Evolutionary conservation across 2,797 vertebrate genomes (phyloP).

Genomic region (Cirrhinus mrigala): DNA sequence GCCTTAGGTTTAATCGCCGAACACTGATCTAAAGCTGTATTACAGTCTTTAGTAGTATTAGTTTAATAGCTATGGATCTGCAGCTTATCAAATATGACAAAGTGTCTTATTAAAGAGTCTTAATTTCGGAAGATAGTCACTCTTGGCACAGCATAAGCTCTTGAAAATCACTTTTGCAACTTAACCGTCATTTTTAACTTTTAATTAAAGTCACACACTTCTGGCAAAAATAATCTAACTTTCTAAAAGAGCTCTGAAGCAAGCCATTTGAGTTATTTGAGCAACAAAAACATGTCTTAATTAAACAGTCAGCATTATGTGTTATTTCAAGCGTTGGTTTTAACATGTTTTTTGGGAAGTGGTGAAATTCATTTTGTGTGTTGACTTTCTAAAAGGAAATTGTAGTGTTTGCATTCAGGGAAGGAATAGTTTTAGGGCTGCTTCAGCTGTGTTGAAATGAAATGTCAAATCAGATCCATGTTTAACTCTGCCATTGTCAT

Average conservation of each 20-base stretch:
- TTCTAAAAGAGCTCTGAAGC: slow-evolving; percentile 4
- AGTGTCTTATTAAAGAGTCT: slow-evolving; percentile 44
- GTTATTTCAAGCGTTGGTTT: background rate
- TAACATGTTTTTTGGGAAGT: background rate
- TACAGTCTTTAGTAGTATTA: slow-evolving; percentile 29
- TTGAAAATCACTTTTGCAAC: slow-evolving; percentile 34
- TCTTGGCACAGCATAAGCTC: slow-evolving; percentile 29
- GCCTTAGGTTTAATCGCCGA: slow-evolving; percentile 17
- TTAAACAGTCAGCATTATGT: background rate
- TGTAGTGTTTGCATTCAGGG: background rate
- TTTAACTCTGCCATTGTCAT: background rate
- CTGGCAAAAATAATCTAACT: slow-evolving; percentile 5
- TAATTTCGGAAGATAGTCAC: slow-evolving; percentile 38
- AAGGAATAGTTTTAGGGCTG: background rate
- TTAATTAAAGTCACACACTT: slow-evolving; percentile 42
- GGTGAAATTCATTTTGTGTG: background rate
- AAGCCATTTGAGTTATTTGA: background rate
- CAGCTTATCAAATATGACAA: slow-evolving; percentile 47
- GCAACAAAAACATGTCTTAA: background rate
- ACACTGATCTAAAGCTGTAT: slow-evolving; percentile 27
- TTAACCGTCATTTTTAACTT: slow-evolving; percentile 36
- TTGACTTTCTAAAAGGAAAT: background rate
- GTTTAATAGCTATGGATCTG: slow-evolving; percentile 40
- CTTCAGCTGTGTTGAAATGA: background rate
- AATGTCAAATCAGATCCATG: slow-evolving; percentile 28